Evolutionary conservation across 2,797 vertebrate species (phyloP).

Genomic region (Decapterus maruadsi): DNA sequence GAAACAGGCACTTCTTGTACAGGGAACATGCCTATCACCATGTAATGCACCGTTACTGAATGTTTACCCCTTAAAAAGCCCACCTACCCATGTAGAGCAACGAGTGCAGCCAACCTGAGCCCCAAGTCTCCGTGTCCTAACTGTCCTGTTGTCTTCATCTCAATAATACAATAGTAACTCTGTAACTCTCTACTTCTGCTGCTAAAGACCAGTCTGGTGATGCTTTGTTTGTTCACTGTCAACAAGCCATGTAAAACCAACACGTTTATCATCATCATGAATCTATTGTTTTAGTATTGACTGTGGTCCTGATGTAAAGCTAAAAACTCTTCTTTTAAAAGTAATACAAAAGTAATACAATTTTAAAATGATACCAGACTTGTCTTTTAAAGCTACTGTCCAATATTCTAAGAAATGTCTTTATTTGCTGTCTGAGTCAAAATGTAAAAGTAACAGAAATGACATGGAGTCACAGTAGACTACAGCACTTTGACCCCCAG

Average conservation of each 20-base stretch:
- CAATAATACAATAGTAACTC: constrained; percentile 47
- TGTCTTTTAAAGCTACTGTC: constrained; percentile 15
- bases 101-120: constrained; percentile 72
- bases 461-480: too few species aligned
- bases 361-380: constrained; percentile 17
- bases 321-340: too few species aligned
- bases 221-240: constrained; percentile 30
- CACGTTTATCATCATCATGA: too few species aligned
- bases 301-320: too few species aligned
- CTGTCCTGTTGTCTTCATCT: constrained; percentile 62
- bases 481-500: too few species aligned
- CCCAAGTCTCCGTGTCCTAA: constrained; percentile 69
- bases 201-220: constrained; percentile 34
- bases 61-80: constrained; percentile 32
- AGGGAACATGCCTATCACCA: constrained; percentile 34
- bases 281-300: not conserved
- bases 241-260: constrained; percentile 13
- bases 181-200: constrained; percentile 46
- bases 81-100: constrained; percentile 13
- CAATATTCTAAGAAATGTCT: constrained; percentile 19
- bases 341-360: not conserved
- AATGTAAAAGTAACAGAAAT: not conserved
- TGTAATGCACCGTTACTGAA: constrained; percentile 40
- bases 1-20: constrained; percentile 37
- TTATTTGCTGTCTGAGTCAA: constrained; percentile 15